Percentiles rank a stretch among this genome's conserved stretches.
Conservation (phyloP, 2,113 vertebrate species). For the Pithys albifrons region DNA sequence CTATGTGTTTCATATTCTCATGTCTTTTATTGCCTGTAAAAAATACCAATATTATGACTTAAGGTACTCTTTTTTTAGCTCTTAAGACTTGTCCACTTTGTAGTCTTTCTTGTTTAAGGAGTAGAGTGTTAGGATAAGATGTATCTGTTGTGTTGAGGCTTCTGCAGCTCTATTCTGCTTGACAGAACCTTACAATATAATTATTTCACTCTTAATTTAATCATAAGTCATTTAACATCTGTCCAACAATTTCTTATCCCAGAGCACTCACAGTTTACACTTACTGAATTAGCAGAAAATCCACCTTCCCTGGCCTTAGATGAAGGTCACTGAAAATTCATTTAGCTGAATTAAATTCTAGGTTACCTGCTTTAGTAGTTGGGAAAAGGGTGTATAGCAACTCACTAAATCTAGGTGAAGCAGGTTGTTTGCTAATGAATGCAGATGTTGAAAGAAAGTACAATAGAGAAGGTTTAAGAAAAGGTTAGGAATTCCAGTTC, state of each 20-base stretch:
- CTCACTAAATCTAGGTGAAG: slow-evolving; percentile 1
- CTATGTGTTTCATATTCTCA: slow-evolving; percentile 44
- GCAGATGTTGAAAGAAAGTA: not conserved
- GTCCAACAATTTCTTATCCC: slow-evolving; percentile 10
- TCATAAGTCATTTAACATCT: slow-evolving; percentile 27
- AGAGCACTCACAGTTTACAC: not conserved
- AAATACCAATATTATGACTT: slow-evolving; percentile 3
- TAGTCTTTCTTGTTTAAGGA: not conserved
- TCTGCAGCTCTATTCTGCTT: not conserved
- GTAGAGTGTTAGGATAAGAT: not conserved
- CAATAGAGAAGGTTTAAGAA: slow-evolving; percentile 22
- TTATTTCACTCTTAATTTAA: slow-evolving; percentile 48
- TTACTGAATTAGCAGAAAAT: slow-evolving; percentile 42
- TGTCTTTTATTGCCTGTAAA: slow-evolving; percentile 36
- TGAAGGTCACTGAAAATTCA: slow-evolving; percentile 15
- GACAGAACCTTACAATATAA: not conserved
- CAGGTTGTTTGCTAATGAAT: slow-evolving; percentile 55
- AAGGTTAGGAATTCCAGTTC: slow-evolving; percentile 51
- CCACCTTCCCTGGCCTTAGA: not conserved
- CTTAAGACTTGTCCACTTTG: not conserved
- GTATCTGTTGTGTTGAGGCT: not conserved
- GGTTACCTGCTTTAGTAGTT: slow-evolving; percentile 12
- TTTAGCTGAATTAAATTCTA: slow-evolving; percentile 41
- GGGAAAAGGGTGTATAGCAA: slow-evolving; percentile 20
- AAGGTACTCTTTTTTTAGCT: not conserved